Base-by-base conservation (phyloP, 2,797 vertebrate genomes). In the Protosalanx chinensis region DNA sequence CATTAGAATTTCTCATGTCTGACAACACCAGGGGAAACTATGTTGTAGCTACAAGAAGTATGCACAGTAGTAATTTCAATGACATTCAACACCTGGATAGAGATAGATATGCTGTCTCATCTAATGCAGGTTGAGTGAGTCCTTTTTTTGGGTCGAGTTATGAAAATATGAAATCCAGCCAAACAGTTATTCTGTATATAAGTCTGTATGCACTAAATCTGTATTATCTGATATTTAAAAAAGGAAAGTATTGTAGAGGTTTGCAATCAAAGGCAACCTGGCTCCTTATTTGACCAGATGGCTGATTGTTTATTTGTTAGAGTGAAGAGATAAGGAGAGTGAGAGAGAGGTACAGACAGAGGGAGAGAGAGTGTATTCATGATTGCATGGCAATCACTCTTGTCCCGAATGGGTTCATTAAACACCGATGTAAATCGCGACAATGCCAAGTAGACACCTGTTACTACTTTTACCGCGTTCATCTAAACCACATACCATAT, bases 321-420 rank as follows among this genome's bases (percentile, higher is more conserved):
- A 23, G 30, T 32, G 41, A 46, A 61, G 23, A 46, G 59, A 62
- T 15, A 73, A 37, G 12, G 49, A 32, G 78, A 77, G 75, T 60
- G 46, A 5, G 13, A 62, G 49, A 46, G 41, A 3, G 41, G 41
- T 46, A 41, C 13, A 27, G 51, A 51, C 49, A 76, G 75, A 66
- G 53, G 18, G 68, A 70, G 18, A 64, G 63, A 73, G n/a, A 13
- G 30, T 33, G 72, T n/a, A 23, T 77, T 87, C 87, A 72, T 91
- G 87, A 92, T 93, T 91, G 88, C 87, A 90, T 64, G 33, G 67
- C 72, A 84, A 89, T 91, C 88, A 90, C 82, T 80, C 73, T 76
- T 77, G 78, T 64, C 68, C 32, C 75, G 82, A 68, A 72, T 79
- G 65, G 86, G 76, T 79, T 91, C 87, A 90, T 91, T 90, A 88